A percentile compares a stretch with the other conserved stretches of the same genome.
Conservation (phyloP, 2,888 invertebrate species). For the Sylvicola cinctus region DNA sequence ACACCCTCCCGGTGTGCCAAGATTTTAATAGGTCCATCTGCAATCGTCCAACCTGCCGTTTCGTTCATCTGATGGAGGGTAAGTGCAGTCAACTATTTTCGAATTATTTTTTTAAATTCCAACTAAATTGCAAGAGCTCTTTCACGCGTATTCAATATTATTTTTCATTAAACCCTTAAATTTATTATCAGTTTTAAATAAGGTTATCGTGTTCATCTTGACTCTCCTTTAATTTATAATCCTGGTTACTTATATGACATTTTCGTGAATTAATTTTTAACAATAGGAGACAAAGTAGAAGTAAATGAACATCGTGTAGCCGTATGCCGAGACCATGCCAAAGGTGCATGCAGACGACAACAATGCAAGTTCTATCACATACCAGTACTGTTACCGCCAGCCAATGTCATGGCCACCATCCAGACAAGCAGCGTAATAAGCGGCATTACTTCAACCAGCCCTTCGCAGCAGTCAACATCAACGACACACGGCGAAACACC, state of each 20-base stretch:
- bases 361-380: slow-evolving; percentile 96
- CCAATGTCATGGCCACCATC: slow-evolving; percentile 42
- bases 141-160: no score
- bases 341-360: slow-evolving; percentile 81
- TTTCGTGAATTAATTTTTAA: no score
- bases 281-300: slow-evolving; percentile 86
- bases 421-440: no score
- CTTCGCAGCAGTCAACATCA: no score
- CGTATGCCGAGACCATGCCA: slow-evolving; percentile 89
- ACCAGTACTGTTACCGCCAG: slow-evolving; percentile 75
- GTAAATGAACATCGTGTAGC: slow-evolving; percentile 88
- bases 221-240: no score
- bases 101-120: background rate
- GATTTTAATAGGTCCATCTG: slow-evolving; percentile 98
- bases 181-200: background rate
- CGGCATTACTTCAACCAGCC: no score
- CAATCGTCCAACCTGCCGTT: slow-evolving; percentile 93
- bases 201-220: background rate
- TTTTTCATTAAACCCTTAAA: background rate
- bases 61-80: slow-evolving; percentile 96
- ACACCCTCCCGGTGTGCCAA: slow-evolving; percentile 99
- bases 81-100: slow-evolving; percentile 24
- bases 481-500: no score
- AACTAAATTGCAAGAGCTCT: no score
- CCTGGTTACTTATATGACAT: no score